Conservation (phyloP, 2,797 vertebrate species). For the Zalophus californianus region DNA sequence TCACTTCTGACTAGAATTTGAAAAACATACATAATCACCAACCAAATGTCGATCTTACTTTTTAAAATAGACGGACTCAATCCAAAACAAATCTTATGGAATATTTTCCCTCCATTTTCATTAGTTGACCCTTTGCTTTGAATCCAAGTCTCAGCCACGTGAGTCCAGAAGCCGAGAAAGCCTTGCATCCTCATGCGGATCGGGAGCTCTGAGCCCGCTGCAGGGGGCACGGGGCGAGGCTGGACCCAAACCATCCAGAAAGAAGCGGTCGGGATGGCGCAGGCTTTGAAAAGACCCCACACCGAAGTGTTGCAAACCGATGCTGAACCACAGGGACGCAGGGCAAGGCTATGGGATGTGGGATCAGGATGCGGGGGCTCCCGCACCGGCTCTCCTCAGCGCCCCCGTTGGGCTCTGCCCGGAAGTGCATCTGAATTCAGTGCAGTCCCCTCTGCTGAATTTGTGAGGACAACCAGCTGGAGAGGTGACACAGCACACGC, state of each 20-base stretch:
- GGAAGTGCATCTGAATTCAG: neutral
- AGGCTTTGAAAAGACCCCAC: neutral
- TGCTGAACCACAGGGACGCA: no score
- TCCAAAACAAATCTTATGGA: neutral
- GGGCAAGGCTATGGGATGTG: neutral
- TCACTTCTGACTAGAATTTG: neutral
- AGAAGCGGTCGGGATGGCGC: neutral
- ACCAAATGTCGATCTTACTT: neutral
- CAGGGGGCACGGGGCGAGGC: neutral
- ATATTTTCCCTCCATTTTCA: neutral
- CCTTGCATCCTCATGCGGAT: neutral
- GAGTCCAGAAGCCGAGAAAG: neutral
- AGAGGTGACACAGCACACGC: neutral
- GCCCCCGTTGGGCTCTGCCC: neutral
- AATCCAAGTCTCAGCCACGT: neutral
- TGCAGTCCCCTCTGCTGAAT: neutral
- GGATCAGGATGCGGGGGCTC: neutral
- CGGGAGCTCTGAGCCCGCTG: neutral
- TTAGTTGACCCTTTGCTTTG: neutral
- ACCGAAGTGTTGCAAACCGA: fast-evolving
- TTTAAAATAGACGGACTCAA: neutral
- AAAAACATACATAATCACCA: neutral
- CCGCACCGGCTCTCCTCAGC: neutral
- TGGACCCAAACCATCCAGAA: neutral
- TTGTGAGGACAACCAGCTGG: no score